A percentile compares a stretch with the other conserved stretches of the same genome.
Evolutionary conservation across 1,140 invertebrate genomes (phyloP).

Genomic region (Drosophila carrolli): DNA sequence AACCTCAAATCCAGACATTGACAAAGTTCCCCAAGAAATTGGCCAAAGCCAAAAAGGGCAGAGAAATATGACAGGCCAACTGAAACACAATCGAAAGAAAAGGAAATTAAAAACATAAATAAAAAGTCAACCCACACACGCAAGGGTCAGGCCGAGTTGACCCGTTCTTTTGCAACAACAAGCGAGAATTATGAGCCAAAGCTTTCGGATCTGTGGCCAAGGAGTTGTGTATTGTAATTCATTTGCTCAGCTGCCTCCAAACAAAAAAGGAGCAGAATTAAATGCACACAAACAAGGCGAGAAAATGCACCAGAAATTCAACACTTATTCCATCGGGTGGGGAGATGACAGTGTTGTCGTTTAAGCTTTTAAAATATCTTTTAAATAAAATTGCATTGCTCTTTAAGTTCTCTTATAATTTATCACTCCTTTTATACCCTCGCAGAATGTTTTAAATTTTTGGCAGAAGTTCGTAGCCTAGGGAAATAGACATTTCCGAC

Average conservation of each 20-base stretch:
- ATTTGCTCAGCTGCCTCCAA: slow-evolving; percentile 52
- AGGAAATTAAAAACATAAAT: slow-evolving; percentile 82
- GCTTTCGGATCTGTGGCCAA: slow-evolving; percentile 62
- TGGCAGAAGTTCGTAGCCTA: too few relatives aligned
- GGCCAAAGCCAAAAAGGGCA: slow-evolving; percentile 29
- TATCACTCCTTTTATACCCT: too few relatives aligned
- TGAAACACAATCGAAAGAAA: slow-evolving; percentile 64
- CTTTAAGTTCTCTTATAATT: too few relatives aligned
- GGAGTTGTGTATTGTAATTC: slow-evolving; percentile 74
- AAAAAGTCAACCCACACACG: slow-evolving; percentile 57
- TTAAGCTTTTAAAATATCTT: neutral
- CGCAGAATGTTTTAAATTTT: too few relatives aligned
- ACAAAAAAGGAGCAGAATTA: slow-evolving; percentile 51
- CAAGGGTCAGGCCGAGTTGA: slow-evolving; percentile 25
- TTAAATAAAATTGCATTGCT: too few relatives aligned
- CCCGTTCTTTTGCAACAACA: slow-evolving; percentile 26
- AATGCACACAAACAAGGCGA: slow-evolving; percentile 61
- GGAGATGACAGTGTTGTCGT: neutral
- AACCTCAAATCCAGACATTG: slow-evolving; percentile 64
- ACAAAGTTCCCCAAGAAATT: slow-evolving; percentile 73
- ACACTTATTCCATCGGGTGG: slow-evolving; percentile 58
- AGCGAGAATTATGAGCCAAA: slow-evolving; percentile 70
- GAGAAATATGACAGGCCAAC: slow-evolving; percentile 34
- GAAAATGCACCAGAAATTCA: slow-evolving; percentile 77
- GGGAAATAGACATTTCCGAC: too few relatives aligned